phyloP scores from a whole-genome alignment of 2,888 invertebrate species.

The Chaetogeoica ovagalla region DNA sequence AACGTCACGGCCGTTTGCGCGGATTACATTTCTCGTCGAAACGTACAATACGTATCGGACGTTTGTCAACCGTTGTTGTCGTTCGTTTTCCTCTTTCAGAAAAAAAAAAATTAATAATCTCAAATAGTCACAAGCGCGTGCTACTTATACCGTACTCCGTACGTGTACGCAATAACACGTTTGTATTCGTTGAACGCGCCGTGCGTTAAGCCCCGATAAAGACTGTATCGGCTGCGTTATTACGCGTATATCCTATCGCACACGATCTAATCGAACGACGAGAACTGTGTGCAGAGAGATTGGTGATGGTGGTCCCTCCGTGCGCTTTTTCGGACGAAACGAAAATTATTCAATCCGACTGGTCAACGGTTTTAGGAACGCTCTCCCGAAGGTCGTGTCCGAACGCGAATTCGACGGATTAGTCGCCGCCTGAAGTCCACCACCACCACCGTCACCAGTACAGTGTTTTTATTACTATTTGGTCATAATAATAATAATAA shows the following conservation, averaged over 20 bases:
- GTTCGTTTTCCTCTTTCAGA: background rate
- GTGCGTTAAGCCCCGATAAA: background rate
- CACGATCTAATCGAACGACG: conserved; percentile 16
- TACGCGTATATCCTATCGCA: background rate
- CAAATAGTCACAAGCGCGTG: background rate
- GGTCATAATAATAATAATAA: no score
- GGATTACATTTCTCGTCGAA: background rate
- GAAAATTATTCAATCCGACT: conserved; percentile 18
- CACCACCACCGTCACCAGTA: background rate
- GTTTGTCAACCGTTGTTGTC: background rate
- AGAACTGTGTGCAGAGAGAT: background rate
- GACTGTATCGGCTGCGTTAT: background rate
- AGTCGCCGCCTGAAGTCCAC: background rate
- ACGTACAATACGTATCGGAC: no score
- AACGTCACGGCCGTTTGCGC: background rate
- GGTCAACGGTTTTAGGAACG: conserved; percentile 4
- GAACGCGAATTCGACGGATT: conserved; percentile 33
- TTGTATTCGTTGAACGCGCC: background rate
- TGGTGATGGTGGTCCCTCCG: background rate
- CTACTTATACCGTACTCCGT: background rate
- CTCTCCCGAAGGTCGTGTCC: conserved; percentile 14
- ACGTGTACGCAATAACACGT: background rate
- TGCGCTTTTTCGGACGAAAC: background rate
- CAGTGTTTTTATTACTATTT: no score
- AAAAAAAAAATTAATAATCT: background rate